Evolutionary conservation across 2,797 vertebrate species (phyloP).

Genomic region (Lithobates sylvaticus): DNA sequence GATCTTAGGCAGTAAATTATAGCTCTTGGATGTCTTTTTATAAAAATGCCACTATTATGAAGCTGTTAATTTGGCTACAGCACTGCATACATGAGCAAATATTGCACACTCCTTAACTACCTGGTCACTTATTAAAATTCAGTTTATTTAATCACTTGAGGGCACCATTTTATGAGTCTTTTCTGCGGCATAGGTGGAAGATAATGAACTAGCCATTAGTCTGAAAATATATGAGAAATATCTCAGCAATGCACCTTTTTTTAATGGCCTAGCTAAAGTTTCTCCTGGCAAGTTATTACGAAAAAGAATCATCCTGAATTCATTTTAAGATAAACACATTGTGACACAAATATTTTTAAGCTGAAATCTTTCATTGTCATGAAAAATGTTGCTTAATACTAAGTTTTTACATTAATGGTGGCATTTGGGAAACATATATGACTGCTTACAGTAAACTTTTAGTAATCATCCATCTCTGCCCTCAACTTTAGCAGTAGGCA

Average conservation of each 20-base stretch:
- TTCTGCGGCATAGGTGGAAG: conserved; percentile 42
- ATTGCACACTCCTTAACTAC: conserved; percentile 13
- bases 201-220: conserved; percentile 56
- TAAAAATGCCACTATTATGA: conserved; percentile 32
- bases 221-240: conserved; percentile 46
- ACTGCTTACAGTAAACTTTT: neutral
- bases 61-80: conserved; percentile 34
- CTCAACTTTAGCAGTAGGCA: neutral
- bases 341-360: conserved; percentile 32
- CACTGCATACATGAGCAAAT: conserved; percentile 12
- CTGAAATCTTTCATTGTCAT: conserved; percentile 3
- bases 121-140: conserved; percentile 53
- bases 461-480: neutral
- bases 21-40: conserved; percentile 26
- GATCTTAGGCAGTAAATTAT: conserved; percentile 34
- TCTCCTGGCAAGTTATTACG: conserved; percentile 34
- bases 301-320: conserved; percentile 34
- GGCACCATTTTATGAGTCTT: conserved; percentile 50
- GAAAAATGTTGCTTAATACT: neutral
- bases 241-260: conserved; percentile 53
- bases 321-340: conserved; percentile 36
- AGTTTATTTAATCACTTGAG: conserved; percentile 56
- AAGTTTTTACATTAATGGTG: neutral
- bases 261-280: conserved; percentile 46
- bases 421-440: neutral